Evolutionary conservation across 2,797 vertebrate genomes (phyloP).

Genomic region (Fratercula arctica): DNA sequence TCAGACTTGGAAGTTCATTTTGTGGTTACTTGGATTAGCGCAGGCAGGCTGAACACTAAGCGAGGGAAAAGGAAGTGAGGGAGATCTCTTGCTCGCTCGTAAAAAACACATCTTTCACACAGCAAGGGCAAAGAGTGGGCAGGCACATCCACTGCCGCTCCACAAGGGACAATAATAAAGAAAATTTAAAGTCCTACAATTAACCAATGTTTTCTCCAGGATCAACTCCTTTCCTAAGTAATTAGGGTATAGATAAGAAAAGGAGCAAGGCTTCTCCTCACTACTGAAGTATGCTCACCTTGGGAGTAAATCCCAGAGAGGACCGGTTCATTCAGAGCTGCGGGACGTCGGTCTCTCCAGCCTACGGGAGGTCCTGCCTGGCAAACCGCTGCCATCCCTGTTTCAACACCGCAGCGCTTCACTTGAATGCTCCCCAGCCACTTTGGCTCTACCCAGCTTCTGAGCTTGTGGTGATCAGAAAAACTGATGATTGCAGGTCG

Average conservation of each 20-base stretch:
- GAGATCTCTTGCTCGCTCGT: not conserved
- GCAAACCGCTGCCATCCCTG: not conserved
- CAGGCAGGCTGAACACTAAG: not conserved
- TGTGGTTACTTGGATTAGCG: not conserved
- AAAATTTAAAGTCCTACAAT: not conserved
- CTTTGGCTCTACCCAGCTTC: not conserved
- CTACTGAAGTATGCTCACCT: rapidly evolving
- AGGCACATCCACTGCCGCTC: not conserved
- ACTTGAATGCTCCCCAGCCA: not conserved
- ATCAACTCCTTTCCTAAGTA: not conserved
- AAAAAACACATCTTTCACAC: not conserved
- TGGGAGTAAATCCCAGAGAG: not conserved
- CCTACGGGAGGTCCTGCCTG: not conserved
- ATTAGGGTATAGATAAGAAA: not conserved
- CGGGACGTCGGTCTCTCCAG: not conserved
- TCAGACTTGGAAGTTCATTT: not conserved
- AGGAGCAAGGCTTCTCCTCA: not conserved
- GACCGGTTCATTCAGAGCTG: rapidly evolving
- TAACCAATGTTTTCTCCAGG: not conserved
- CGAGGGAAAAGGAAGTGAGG: not conserved
- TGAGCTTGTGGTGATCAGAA: not conserved
- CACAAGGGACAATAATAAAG: not conserved
- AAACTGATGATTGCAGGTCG: not conserved
- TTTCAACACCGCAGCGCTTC: rapidly evolving
- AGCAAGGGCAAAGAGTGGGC: not conserved